Evolutionary conservation across 2,797 vertebrate genomes (phyloP).

Genomic region (Urophycis tenuis): DNA sequence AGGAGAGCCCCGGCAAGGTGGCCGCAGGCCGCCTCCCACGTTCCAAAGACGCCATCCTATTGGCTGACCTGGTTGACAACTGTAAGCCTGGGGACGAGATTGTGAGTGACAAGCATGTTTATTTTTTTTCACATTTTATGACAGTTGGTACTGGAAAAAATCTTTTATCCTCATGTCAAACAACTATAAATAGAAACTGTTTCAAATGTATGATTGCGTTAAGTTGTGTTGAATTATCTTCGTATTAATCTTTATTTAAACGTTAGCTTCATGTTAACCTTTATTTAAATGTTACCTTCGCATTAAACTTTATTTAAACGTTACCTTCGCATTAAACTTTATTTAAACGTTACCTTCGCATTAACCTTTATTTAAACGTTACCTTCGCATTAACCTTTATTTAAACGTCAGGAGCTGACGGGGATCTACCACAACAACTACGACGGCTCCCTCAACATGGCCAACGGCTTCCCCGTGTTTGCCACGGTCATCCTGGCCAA

Average conservation of each 20-base stretch:
- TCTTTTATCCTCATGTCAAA: not conserved
- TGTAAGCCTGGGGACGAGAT: conserved; percentile 98
- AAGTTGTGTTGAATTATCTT: too few species aligned
- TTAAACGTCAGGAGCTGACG: conserved; percentile 79
- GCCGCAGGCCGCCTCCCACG: conserved; percentile 91
- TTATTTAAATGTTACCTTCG: too few species aligned
- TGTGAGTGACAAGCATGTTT: conserved; percentile 66
- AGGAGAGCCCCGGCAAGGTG: conserved; percentile 94
- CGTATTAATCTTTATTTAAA: not conserved
- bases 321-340: conserved; percentile 39
- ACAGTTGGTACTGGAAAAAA: not conserved
- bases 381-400: conserved; percentile 38
- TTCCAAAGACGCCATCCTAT: conserved; percentile 93
- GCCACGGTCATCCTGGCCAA: conserved; percentile 96
- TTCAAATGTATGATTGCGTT: too few species aligned
- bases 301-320: not conserved
- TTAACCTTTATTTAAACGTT: not conserved
- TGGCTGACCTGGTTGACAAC: conserved; percentile 90
- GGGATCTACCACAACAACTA: conserved; percentile 99
- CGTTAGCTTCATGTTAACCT: not conserved
- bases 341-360: not conserved
- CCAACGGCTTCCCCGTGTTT: conserved; percentile 93
- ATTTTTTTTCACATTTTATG: not conserved
- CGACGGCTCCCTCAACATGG: conserved; percentile 90
- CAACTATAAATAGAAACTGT: not conserved